Conservation (phyloP, 2,797 vertebrate species). For the Hydrolagus colliei region DNA sequence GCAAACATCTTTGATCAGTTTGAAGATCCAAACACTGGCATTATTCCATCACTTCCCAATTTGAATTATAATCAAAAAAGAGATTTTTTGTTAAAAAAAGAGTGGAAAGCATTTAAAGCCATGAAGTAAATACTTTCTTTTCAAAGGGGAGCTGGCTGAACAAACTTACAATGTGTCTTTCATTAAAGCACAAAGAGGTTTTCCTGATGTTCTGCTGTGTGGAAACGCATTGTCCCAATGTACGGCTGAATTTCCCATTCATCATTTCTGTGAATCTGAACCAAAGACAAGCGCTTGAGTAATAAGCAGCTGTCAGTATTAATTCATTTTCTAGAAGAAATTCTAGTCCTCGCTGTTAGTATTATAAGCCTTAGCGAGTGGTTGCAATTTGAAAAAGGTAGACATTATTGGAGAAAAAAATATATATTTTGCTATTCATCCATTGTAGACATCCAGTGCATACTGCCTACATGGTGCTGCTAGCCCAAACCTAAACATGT, state of each 20-base stretch:
- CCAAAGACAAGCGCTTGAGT: background rate
- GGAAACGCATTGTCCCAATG: background rate
- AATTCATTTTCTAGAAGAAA: background rate
- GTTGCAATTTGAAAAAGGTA: background rate
- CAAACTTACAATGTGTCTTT: background rate
- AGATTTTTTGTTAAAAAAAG: too few species aligned
- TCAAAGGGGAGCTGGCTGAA: background rate
- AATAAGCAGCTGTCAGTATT: background rate
- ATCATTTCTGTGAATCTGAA: background rate
- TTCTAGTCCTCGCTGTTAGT: background rate
- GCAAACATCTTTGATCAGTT: too few species aligned
- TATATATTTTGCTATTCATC: conserved; percentile 11
- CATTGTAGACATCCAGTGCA: background rate
- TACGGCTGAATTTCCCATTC: background rate
- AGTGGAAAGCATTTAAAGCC: too few species aligned
- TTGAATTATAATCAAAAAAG: too few species aligned
- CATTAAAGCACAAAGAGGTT: background rate
- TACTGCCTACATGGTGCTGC: background rate
- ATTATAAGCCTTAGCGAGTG: background rate
- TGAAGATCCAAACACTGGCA: too few species aligned
- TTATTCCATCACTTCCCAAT: too few species aligned
- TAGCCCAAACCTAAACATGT: conserved; percentile 18
- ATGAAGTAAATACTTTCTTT: too few species aligned
- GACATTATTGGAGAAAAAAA: background rate
- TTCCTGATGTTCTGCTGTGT: background rate